Evolutionary conservation across 1,140 invertebrate species (phyloP).

Genomic region (Eumeta japonica): DNA sequence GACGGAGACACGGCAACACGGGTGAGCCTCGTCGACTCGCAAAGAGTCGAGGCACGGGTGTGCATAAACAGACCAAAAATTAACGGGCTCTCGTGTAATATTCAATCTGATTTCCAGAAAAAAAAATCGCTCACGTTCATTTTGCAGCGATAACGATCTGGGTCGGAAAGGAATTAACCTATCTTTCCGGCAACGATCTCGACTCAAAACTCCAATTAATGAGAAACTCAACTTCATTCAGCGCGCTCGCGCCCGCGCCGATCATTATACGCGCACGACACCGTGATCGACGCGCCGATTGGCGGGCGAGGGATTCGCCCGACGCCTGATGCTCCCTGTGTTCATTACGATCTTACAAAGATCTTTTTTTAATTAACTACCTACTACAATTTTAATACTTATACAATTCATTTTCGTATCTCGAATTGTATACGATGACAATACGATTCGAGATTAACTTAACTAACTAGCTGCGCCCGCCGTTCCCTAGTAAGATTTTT

Average conservation of each 20-base stretch:
- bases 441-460: too few species aligned
- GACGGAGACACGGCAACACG: too few species aligned
- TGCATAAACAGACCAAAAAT: constrained; percentile 55
- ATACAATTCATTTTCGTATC: too few species aligned
- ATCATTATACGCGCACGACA: constrained; percentile 58
- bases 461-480: too few species aligned
- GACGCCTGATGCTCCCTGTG: constrained; percentile 48
- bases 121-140: constrained; percentile 52
- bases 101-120: constrained; percentile 58
- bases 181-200: constrained; percentile 54
- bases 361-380: too few species aligned
- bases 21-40: too few species aligned
- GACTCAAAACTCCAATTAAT: constrained; percentile 57
- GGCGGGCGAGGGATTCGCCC: constrained; percentile 33
- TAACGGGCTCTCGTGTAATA: constrained; percentile 51
- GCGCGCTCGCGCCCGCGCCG: constrained; percentile 42
- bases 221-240: constrained; percentile 57
- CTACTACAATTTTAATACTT: too few species aligned
- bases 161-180: constrained; percentile 53
- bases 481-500: too few species aligned
- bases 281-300: constrained; percentile 54
- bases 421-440: too few species aligned
- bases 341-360: too few species aligned
- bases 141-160: constrained; percentile 56
- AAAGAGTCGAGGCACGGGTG: too few species aligned